Conservation (phyloP, 2,888 invertebrate species). For the Epirrita christyi region DNA sequence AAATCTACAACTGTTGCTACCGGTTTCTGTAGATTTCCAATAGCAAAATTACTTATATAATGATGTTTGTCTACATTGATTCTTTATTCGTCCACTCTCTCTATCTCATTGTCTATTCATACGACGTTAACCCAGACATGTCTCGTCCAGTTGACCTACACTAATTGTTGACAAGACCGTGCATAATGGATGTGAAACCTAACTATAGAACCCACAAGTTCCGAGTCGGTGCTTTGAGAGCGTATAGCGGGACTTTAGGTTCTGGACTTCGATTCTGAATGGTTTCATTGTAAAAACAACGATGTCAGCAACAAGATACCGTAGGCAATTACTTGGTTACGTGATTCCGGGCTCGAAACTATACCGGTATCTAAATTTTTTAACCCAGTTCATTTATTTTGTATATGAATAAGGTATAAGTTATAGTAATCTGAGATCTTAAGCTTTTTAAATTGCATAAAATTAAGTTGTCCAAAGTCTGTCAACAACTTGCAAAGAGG, state of each 20-base stretch:
- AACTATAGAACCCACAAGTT: slow-evolving; percentile 56
- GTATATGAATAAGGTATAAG: too few species aligned
- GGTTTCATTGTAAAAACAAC: slow-evolving; percentile 8
- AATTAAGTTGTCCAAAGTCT: slow-evolving; percentile 7
- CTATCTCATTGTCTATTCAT: slow-evolving; percentile 24
- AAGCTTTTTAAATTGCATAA: too few species aligned
- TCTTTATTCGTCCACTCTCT: slow-evolving; percentile 28
- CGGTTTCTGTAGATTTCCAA: slow-evolving; percentile 12
- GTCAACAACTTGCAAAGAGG: slow-evolving; percentile 23
- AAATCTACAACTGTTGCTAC: too few species aligned
- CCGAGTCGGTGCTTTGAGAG: slow-evolving; percentile 62
- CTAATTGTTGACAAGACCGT: slow-evolving; percentile 39
- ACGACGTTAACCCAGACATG: slow-evolving; percentile 21
- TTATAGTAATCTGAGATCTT: too few species aligned
- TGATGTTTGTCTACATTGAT: slow-evolving; percentile 9
- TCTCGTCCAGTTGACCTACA: slow-evolving; percentile 35
- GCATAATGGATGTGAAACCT: slow-evolving; percentile 36
- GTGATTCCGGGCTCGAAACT: too few species aligned
- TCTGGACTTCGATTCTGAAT: slow-evolving; percentile 19
- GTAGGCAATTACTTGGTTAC: not conserved
- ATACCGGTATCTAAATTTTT: too few species aligned
- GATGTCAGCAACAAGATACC: slow-evolving; percentile 6
- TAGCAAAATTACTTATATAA: slow-evolving; percentile 1
- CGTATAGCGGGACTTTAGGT: slow-evolving; percentile 66
- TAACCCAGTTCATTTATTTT: too few species aligned